Base-by-base conservation (phyloP, 2,113 vertebrate genomes). In the Mungos mungo region DNA sequence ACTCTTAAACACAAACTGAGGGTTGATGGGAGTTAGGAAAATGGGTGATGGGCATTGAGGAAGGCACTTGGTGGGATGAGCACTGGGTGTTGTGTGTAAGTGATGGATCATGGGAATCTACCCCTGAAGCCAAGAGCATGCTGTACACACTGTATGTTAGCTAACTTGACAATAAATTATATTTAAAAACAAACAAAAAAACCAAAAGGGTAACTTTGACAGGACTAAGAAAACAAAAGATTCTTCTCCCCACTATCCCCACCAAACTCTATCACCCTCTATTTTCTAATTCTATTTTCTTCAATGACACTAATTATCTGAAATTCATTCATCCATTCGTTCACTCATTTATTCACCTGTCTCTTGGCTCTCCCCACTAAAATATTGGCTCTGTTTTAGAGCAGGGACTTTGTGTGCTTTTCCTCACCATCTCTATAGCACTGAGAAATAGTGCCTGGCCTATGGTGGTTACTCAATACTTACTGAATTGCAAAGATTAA, bases 221-320 rank as follows among this genome's bases (percentile, higher is more conserved):
- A 95, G 19, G 33, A 76, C 21, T 63, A 79, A 16, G 69, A 91
- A 86, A 90, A 80, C 31, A 16, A 13, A 88, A 68, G 21, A 82
- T 19, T 83, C 16, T 50, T 54, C 7, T 23, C 66, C 35, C 65
- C n/a, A 72, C 41, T 79, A 54, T 72, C 41, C n/a, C 41, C 16
- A 90, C 38, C 60, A 77, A 66, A 83, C 3, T 25, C 52, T 18
- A 68, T 66, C 38, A 57, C 19, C 63, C 18, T 65, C 35, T 90
- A 18, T 80, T 81, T 93, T 35, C 81, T 18, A 41, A 79, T 96
- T 90, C 95, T 66, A 68, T 90, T 95, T 93, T 95, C 45, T 79
- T 96, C 74, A 66, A 60, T 50, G 38, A 84, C 47, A 54, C 50
- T 84, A 83, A 90, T 31, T 80, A 81, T 29, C 25, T 91, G 50